phyloP scores from a whole-genome alignment of 2,888 invertebrate species.

The Trachelus stipa region DNA sequence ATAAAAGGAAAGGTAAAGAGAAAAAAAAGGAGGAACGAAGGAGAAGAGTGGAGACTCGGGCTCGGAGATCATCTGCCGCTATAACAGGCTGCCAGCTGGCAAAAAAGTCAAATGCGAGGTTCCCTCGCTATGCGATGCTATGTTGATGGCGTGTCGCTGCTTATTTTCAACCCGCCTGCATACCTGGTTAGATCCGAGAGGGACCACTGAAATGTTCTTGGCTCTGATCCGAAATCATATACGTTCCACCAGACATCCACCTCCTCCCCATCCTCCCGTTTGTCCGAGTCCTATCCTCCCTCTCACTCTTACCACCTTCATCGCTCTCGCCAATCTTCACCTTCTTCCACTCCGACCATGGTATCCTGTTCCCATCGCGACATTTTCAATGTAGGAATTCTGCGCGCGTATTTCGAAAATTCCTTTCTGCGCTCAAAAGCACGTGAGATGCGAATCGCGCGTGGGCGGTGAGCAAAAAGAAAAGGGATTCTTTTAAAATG shows the following conservation, averaged over 20 bases:
- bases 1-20: conserved; percentile 35
- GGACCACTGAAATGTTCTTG: conserved; percentile 59
- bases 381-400: conserved; percentile 22
- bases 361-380: background rate
- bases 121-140: conserved; percentile 58
- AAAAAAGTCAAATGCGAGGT: conserved; percentile 64
- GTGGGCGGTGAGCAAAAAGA: conserved; percentile 15
- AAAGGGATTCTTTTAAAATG: conserved; percentile 46
- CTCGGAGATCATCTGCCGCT: conserved; percentile 63
- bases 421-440: background rate
- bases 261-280: conserved; percentile 23
- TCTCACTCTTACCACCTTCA: conserved; percentile 18
- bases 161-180: conserved; percentile 63
- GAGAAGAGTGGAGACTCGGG: conserved; percentile 35
- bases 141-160: conserved; percentile 65
- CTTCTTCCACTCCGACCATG: conserved; percentile 11
- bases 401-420: background rate
- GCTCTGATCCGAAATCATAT: conserved; percentile 59
- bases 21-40: conserved; percentile 27
- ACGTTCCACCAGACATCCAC: conserved; percentile 31
- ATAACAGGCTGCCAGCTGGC: conserved; percentile 65
- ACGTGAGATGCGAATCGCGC: background rate
- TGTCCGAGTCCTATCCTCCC: conserved; percentile 10
- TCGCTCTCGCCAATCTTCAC: conserved; percentile 21
- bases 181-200: conserved; percentile 62